These are phyloP conservation scores for Anoura caudifer DNA, from an alignment of 2,113 vertebrate species.

Conservation along the genomic window DNA sequence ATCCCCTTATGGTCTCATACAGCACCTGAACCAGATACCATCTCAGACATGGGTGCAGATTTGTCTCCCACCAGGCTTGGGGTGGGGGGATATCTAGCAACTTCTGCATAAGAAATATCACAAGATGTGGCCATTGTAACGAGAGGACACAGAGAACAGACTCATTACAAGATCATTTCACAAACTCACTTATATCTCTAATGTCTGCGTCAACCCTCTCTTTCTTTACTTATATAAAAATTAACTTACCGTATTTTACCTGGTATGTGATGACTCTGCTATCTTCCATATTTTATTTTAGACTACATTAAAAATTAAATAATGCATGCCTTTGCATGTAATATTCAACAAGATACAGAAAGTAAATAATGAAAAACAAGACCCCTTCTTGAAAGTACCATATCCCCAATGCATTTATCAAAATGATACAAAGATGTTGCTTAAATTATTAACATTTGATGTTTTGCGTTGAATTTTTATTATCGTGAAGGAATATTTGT, in stretches of 20 bases:
- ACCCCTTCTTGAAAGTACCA: background rate
- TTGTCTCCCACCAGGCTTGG: background rate
- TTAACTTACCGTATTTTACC: background rate
- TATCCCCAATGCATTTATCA: background rate
- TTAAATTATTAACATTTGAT: background rate
- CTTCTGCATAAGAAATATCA: background rate
- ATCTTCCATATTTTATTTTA: background rate
- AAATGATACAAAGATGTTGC: background rate
- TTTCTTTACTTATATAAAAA: background rate
- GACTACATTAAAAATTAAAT: background rate
- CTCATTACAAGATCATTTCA: background rate
- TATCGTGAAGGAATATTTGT: background rate
- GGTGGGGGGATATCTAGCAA: background rate
- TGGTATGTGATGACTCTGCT: background rate
- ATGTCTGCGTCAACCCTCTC: background rate
- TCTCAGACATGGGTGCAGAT: background rate
- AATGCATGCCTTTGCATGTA: background rate
- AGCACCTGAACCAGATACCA: rapidly evolving
- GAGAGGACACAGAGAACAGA: background rate
- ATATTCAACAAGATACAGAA: background rate
- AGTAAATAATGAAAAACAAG: background rate
- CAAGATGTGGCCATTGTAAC: background rate
- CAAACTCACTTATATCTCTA: background rate
- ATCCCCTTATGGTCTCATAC: background rate
- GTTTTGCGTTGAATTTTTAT: background rate